Evolutionary conservation across 2,797 vertebrate genomes (phyloP).

Genomic region (Phataginus tetradactyla): DNA sequence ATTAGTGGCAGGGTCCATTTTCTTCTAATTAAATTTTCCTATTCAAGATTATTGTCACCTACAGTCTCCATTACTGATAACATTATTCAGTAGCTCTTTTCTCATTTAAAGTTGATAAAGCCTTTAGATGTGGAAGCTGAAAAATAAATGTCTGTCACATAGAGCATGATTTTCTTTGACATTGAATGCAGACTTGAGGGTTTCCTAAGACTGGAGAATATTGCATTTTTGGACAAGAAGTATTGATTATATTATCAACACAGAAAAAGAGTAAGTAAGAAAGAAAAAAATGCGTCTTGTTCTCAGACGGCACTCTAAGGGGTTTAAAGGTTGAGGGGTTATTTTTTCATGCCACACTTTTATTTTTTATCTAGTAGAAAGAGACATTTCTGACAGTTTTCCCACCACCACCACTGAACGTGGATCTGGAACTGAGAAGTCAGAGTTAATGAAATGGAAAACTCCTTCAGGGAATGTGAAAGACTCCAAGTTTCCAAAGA

Average conservation of each 20-base stretch:
- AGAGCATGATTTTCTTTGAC: slow-evolving; percentile 70
- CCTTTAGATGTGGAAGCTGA: slow-evolving; percentile 57
- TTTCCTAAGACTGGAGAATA: slow-evolving; percentile 52
- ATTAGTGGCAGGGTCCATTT: slow-evolving; percentile 47
- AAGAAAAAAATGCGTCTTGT: slow-evolving; percentile 44
- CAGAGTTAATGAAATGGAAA: slow-evolving; percentile 57
- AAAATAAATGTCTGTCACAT: slow-evolving; percentile 72
- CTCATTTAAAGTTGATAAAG: slow-evolving; percentile 77
- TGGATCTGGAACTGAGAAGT: slow-evolving; percentile 49
- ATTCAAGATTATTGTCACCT: slow-evolving; percentile 36
- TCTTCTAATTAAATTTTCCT: slow-evolving; percentile 54
- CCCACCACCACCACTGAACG: not conserved
- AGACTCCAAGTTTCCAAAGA: slow-evolving; percentile 52
- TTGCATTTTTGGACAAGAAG: slow-evolving; percentile 62
- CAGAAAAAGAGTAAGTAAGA: slow-evolving; percentile 36
- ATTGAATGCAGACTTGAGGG: slow-evolving; percentile 69
- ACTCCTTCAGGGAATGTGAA: not conserved
- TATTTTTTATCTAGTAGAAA: slow-evolving; percentile 69
- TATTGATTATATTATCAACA: slow-evolving; percentile 62
- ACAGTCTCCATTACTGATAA: slow-evolving; percentile 38
- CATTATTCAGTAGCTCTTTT: slow-evolving; percentile 53
- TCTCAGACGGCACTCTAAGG: slow-evolving; percentile 31
- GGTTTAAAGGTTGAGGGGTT: slow-evolving; percentile 41
- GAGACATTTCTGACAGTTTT: slow-evolving; percentile 54
- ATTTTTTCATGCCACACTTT: slow-evolving; percentile 38